Conservation (phyloP, 2,888 invertebrate species). For the Penaeus monodon region DNA sequence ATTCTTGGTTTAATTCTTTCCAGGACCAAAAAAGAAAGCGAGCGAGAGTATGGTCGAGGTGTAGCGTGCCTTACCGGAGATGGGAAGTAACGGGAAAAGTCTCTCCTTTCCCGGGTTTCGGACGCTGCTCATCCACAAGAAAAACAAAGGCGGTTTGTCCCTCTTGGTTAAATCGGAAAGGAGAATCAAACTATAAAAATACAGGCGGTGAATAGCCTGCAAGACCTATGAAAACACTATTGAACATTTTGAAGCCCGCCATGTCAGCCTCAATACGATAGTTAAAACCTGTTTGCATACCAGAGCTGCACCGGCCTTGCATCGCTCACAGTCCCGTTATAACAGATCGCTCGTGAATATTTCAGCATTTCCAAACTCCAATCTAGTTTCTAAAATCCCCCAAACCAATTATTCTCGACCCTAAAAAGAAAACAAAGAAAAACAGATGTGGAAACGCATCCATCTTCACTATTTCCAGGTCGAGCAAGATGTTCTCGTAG, state of each 20-base stretch:
- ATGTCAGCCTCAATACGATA: constrained; percentile 4
- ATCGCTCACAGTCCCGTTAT: not conserved
- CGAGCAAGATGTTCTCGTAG: too few species aligned
- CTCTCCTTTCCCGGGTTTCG: constrained; percentile 8
- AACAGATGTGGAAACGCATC: too few species aligned
- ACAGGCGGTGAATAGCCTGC: constrained; percentile 43
- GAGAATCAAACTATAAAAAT: constrained; percentile 52
- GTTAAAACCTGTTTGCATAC: constrained; percentile 22
- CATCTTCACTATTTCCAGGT: too few species aligned
- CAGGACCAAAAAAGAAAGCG: too few species aligned
- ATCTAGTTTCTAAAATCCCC: too few species aligned
- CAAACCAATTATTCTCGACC: too few species aligned
- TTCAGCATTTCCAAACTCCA: too few species aligned
- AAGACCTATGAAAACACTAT: constrained; percentile 60
- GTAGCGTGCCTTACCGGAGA: too few species aligned
- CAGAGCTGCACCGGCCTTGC: not conserved
- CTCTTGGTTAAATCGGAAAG: constrained; percentile 41
- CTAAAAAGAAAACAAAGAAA: too few species aligned
- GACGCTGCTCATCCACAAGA: constrained; percentile 53
- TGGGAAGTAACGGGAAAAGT: not conserved
- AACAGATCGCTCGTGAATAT: too few species aligned
- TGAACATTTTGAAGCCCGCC: constrained; percentile 45
- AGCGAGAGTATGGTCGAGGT: too few species aligned
- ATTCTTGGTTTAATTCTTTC: too few species aligned
- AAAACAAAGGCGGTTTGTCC: constrained; percentile 49